Evolutionary conservation across 2,113 vertebrate species (phyloP).

Genomic region (Heterotilapia buettikoferi): DNA sequence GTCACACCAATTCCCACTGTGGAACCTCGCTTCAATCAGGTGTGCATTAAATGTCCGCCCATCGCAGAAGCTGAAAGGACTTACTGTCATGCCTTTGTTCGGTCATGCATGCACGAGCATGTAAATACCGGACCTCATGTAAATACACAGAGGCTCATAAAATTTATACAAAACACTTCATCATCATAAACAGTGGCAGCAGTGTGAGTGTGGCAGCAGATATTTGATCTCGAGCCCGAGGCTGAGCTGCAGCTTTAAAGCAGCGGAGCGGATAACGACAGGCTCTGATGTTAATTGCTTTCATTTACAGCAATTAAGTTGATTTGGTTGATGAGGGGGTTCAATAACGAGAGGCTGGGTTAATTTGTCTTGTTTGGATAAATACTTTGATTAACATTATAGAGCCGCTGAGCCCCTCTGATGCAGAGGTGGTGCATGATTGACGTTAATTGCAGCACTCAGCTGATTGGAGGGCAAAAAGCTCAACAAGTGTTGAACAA

Average conservation of each 20-base stretch:
- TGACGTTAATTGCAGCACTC: conserved; percentile 3
- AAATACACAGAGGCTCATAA: neutral
- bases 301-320: conserved; percentile 27
- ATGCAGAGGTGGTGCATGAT: neutral
- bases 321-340: conserved; percentile 37
- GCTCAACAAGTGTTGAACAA: neutral
- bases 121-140: neutral
- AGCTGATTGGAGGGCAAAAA: conserved; percentile 9
- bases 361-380: conserved; percentile 33
- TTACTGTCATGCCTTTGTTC: neutral
- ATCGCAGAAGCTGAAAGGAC: neutral
- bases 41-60: neutral
- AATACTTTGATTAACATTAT: conserved; percentile 23
- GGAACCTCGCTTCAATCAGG: neutral
- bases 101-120: neutral
- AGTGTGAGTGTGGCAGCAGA: neutral
- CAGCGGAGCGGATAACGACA: neutral
- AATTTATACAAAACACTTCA: neutral
- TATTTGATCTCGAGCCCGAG: neutral
- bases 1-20: neutral
- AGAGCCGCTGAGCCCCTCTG: neutral
- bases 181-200: neutral
- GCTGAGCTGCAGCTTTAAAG: neutral
- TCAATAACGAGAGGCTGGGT: conserved; percentile 12
- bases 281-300: conserved; percentile 14